Evolutionary conservation across 2,113 vertebrate genomes (phyloP), one percentile per base, ranked within the genome.

Genomic region (Octodon degus): DNA sequence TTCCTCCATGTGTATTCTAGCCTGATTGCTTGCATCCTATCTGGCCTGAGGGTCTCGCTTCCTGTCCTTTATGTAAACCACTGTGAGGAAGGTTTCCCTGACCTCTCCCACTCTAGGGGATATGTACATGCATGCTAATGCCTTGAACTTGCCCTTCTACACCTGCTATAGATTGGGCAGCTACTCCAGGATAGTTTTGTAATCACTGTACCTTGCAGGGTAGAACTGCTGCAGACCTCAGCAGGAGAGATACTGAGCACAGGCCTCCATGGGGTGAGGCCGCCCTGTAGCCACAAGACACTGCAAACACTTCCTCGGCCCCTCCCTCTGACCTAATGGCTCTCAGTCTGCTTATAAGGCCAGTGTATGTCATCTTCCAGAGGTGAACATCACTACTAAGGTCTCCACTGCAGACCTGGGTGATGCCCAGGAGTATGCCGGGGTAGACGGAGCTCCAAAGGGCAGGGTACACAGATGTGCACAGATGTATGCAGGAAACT

Each of bases 71-170:
- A 65, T 2, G 0, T 37, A 10, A 62, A 1, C 12, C 24, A 5
- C 40, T 3, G 17, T 32, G 32, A 16, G 34, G 72, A 34, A n/a
- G n/a, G 77, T 40, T 84, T 68, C 22, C 22, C n/a, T 13, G 43
- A 3, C 47, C 20, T 37, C 62, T 37, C 3, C 76, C 82, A 13
- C 3, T 0, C 10, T 70, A 55, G 12, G 43, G 79, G 55, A 80
- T 12, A 4, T 2, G 43, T 25, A 32, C 76, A 79, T 17, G 13
- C 0, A 2, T 0, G 1, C 37, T 16, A 58, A 6, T 16, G 17
- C 9, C 1, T 1, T 53, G 47, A 60, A n/a, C 0, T 37, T 12
- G 2, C 7, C 55, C 82, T 86, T 86, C 40, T 16, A 5, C 40
- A 76, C 8, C 25, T 6, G 24, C 53, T 25, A 77, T 17, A 60